These are phyloP conservation scores for Arion vulgaris DNA, from an alignment of 1,140 invertebrate genomes.

Conservation along the genomic window DNA sequence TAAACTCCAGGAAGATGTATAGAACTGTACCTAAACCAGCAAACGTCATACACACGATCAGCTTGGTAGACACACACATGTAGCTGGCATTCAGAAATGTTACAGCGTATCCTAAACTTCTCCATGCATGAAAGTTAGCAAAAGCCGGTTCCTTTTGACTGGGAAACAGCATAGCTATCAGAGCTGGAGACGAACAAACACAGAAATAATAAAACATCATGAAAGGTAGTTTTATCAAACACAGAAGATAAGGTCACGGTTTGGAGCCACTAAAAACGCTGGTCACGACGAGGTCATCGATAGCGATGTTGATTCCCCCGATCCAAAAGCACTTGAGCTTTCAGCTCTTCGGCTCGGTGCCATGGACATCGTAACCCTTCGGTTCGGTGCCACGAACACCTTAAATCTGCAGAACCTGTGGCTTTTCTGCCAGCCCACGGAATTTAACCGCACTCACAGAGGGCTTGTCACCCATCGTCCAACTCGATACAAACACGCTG, in stretches of 20 bases:
- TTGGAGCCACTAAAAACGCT: too few relatives aligned
- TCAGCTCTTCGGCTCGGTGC: too few relatives aligned
- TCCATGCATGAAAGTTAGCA: conserved; percentile 58
- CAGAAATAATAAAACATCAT: background rate
- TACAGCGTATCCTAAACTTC: conserved; percentile 52
- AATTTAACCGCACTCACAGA: too few relatives aligned
- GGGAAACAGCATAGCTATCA: conserved; percentile 54
- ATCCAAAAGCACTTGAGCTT: too few relatives aligned
- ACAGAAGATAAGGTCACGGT: background rate
- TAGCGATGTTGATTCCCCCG: too few relatives aligned
- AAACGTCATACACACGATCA: conserved; percentile 53
- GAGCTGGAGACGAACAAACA: conserved; percentile 44
- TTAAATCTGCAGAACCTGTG: too few relatives aligned
- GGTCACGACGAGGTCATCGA: too few relatives aligned
- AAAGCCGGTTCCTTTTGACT: conserved; percentile 57
- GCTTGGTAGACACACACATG: conserved; percentile 61
- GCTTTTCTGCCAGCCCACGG: too few relatives aligned
- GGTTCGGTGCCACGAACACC: too few relatives aligned
- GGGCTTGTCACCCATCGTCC: too few relatives aligned
- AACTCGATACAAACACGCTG: too few relatives aligned
- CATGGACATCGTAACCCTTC: too few relatives aligned
- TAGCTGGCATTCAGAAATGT: conserved; percentile 54
- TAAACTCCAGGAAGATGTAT: conserved; percentile 45
- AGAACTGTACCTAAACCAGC: conserved; percentile 50
- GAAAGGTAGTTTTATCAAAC: background rate